Evolutionary conservation across 2,888 invertebrate genomes (phyloP), one percentile per base, ranked within the genome.

Genomic region (Sthenelais limicola): DNA sequence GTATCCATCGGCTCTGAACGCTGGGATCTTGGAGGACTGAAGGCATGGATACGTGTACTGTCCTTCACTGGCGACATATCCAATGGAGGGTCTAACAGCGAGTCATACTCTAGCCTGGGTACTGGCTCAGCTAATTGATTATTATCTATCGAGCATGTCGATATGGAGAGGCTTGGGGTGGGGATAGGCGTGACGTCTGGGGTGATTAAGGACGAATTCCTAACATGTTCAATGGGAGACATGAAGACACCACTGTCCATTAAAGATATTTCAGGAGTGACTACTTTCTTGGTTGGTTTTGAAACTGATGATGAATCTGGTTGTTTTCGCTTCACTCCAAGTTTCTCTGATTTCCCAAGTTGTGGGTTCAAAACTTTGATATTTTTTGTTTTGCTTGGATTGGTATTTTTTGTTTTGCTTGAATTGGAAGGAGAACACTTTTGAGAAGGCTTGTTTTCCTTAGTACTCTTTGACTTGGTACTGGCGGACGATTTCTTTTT

Each of bases 161-260:
- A 35, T 5, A 62, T 21, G 4, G 38, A 62, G 21, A 62, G 38
- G 38, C 62, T 62, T 24, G 62, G 62, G 15, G 62, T 62, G 15
- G 62, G 35, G 18, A 62, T 62, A 43, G 62, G 62, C 1, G 62
- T 62, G 12, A 62, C 21, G 38, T 38, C 28, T 1, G 62, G 62
- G 2, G 62, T 62, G 38, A 1, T 38, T 21, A 62, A 43, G 24
- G 24, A 26, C 18, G 38, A n/a, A 43, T 38, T 21, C 12, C 24
- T 12, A 12, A 62, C 35, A 5, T 24, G 35, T 26, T 62, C 62
- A 9, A 62, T 62, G 1, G 62, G 62, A 18, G 62, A 62, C 62
- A 62, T 21, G 24, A 62, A 62, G 9, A 62, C 62, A 4, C 62
- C 62, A n/a, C 62, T 62, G 15, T 62, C 62, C 9, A 62, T 38